Conservation (phyloP, 2,888 invertebrate genomes). For the Pollenia labialis region DNA sequence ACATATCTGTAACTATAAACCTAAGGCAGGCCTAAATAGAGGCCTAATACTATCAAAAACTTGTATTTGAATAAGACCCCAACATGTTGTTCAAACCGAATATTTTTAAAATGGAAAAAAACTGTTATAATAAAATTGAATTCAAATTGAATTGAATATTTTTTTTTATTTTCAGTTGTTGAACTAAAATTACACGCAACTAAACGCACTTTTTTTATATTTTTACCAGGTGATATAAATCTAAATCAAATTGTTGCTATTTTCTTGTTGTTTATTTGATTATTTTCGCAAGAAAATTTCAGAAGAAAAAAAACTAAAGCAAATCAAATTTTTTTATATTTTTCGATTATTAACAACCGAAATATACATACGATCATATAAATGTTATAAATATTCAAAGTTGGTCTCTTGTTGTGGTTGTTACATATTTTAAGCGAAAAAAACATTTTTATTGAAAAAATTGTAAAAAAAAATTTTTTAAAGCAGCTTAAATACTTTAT, state of each 20-base stretch:
- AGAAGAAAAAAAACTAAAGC: constrained; percentile 25
- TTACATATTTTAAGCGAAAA: constrained; percentile 21
- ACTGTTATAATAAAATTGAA: constrained; percentile 46
- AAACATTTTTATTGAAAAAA: constrained; percentile 25
- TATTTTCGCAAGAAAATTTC: constrained; percentile 20
- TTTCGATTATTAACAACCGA: constrained; percentile 58
- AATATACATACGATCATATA: constrained; percentile 18
- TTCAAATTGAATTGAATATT: constrained; percentile 56
- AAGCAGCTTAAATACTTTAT: neutral
- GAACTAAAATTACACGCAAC: constrained; percentile 52
- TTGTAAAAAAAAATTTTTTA: constrained; percentile 12
- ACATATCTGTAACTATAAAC: neutral
- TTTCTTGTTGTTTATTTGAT: constrained; percentile 10
- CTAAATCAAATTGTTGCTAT: constrained; percentile 64
- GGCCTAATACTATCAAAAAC: constrained; percentile 56
- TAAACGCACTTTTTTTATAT: constrained; percentile 62
- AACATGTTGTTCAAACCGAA: constrained; percentile 14
- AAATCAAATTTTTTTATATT: constrained; percentile 43
- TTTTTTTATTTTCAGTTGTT: constrained; percentile 2
- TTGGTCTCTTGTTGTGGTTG: neutral
- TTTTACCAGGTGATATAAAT: constrained; percentile 65
- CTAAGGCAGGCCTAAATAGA: constrained; percentile 24
- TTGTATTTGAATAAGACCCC: constrained; percentile 54
- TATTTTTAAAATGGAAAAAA: constrained; percentile 7
- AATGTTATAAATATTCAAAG: constrained; percentile 17